phyloP scores from a whole-genome alignment of 1,140 invertebrate genomes.

The Parapsyche elsis region DNA sequence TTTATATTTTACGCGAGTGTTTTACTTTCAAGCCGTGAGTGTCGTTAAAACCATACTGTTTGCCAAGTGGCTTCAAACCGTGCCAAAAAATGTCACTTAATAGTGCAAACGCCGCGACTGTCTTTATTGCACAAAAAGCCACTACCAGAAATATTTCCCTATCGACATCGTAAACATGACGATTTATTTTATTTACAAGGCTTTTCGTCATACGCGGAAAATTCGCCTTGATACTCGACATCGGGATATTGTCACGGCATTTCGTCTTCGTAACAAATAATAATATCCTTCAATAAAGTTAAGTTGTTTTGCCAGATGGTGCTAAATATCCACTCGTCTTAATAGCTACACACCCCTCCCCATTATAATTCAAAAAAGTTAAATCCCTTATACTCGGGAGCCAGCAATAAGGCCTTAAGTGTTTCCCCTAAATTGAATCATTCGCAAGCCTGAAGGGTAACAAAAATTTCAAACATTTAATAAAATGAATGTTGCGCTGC shows the following conservation, averaged over 20 bases:
- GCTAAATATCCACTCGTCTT: conserved; percentile 31
- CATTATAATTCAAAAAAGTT: conserved; percentile 23
- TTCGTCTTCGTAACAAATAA: neutral
- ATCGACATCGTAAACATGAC: neutral
- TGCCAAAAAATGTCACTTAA: conserved; percentile 45
- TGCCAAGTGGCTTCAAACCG: conserved; percentile 37
- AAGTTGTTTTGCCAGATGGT: conserved; percentile 31
- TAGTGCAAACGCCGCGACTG: conserved; percentile 19
- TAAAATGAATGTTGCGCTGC: conserved; percentile 4
- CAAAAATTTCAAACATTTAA: conserved; percentile 26
- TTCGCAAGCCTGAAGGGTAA: conserved; percentile 20
- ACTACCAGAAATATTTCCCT: neutral
- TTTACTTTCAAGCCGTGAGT: conserved; percentile 16
- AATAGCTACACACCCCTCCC: conserved; percentile 18
- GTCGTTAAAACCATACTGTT: conserved; percentile 37
- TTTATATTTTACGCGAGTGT: conserved; percentile 24
- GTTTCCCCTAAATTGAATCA: conserved; percentile 26
- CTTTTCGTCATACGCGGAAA: neutral
- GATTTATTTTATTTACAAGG: neutral
- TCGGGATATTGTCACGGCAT: neutral
- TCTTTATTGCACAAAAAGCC: conserved; percentile 22
- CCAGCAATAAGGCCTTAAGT: conserved; percentile 21
- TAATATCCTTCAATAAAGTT: conserved; percentile 29
- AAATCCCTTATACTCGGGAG: conserved; percentile 7
- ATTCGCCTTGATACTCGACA: neutral